Evolutionary conservation across 2,113 vertebrate genomes (phyloP).

Genomic region (Orycteropus afer): DNA sequence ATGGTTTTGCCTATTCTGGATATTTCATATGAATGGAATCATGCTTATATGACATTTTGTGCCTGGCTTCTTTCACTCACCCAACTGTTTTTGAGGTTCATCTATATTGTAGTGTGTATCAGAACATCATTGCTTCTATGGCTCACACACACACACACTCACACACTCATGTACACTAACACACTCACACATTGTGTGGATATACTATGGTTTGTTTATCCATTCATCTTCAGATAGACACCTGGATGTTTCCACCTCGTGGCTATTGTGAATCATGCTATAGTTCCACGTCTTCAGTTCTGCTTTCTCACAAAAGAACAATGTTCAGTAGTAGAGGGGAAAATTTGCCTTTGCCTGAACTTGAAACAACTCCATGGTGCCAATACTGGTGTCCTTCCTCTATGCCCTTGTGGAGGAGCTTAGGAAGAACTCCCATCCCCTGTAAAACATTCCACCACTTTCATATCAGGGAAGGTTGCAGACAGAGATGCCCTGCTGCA

Average conservation of each 20-base stretch:
- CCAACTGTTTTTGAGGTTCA: not conserved
- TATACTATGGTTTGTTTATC: not conserved
- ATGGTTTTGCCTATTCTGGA: not conserved
- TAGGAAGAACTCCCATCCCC: not conserved
- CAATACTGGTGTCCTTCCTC: not conserved
- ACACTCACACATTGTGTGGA: not conserved
- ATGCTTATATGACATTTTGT: not conserved
- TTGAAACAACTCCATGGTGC: no score
- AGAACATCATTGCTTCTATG: accelerated
- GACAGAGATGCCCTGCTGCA: not conserved
- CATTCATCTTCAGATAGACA: not conserved
- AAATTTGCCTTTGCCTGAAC: not conserved
- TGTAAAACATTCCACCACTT: accelerated
- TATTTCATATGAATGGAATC: not conserved
- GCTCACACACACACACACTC: not conserved
- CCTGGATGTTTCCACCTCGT: accelerated
- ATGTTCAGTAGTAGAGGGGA: not conserved
- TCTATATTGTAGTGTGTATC: accelerated
- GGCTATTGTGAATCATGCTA: accelerated
- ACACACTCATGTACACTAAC: not conserved
- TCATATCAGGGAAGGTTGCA: not conserved
- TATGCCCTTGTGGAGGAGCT: not conserved
- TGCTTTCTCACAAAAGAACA: not conserved
- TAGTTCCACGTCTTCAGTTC: accelerated
- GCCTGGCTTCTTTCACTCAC: not conserved